Evolutionary conservation across 2,113 vertebrate species (phyloP).

Genomic region (Tragelaphus scriptus): DNA sequence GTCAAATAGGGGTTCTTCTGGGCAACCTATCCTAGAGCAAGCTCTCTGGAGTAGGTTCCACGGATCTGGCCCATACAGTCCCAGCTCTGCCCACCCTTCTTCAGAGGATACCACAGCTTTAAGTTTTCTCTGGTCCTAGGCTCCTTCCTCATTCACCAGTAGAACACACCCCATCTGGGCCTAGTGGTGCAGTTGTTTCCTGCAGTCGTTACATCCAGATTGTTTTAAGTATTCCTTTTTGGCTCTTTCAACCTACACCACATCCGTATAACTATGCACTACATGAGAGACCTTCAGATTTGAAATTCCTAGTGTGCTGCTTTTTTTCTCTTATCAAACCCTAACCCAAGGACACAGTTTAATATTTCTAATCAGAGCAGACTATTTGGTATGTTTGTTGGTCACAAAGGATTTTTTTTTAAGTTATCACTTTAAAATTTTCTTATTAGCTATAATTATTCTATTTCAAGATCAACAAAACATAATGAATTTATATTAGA

Average conservation of each 20-base stretch:
- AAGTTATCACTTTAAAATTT: background rate
- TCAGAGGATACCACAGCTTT: background rate
- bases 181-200: background rate
- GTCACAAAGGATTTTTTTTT: background rate
- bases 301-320: background rate
- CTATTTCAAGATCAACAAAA: conserved; percentile 4
- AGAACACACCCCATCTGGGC: background rate
- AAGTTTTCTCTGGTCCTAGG: background rate
- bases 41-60: background rate
- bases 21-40: background rate
- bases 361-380: background rate
- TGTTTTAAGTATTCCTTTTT: background rate
- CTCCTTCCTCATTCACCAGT: background rate
- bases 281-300: background rate
- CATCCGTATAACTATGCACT: background rate
- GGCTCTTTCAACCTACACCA: background rate
- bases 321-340: background rate
- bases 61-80: background rate
- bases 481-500: background rate
- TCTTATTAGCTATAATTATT: background rate
- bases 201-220: background rate
- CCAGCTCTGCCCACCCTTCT: background rate
- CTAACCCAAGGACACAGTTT: background rate
- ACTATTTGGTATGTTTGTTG: background rate
- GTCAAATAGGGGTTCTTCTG: background rate